Evolutionary conservation across 2,888 invertebrate genomes (phyloP).

Genomic region (Cactoblastis cactorum): DNA sequence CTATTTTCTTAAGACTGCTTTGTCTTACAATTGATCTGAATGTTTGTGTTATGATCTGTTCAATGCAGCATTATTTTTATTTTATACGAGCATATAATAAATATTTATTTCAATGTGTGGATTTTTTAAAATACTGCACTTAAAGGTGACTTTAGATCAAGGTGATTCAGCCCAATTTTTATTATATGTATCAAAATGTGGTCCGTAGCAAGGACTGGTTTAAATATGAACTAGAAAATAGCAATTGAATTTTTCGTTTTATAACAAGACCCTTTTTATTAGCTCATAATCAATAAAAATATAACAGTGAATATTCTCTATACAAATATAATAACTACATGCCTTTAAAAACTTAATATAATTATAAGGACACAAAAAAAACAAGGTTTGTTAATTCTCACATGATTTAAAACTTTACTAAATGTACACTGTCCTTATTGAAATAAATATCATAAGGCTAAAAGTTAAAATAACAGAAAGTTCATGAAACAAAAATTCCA

Average conservation of each 20-base stretch:
- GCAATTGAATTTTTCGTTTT: no score
- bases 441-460: conserved; percentile 39
- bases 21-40: conserved; percentile 38
- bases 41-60: conserved; percentile 35
- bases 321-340: no score
- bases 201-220: no score
- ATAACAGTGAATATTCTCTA: no score
- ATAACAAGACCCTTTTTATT: no score
- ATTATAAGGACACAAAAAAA: no score
- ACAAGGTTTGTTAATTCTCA: conserved; percentile 35
- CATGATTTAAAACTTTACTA: conserved; percentile 59
- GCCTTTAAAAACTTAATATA: no score
- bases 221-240: no score
- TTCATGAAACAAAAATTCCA: conserved; percentile 22
- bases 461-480: conserved; percentile 33
- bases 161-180: no score
- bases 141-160: no score
- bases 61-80: conserved; percentile 45
- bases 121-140: background rate
- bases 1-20: conserved; percentile 28
- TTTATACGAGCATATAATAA: conserved; percentile 40
- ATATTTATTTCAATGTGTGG: conserved; percentile 16
- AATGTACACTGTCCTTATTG: conserved; percentile 48
- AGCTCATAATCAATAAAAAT: no score
- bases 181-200: no score